Evolutionary conservation across 2,797 vertebrate genomes (phyloP).

Genomic region (Hozukius guyotensis): DNA sequence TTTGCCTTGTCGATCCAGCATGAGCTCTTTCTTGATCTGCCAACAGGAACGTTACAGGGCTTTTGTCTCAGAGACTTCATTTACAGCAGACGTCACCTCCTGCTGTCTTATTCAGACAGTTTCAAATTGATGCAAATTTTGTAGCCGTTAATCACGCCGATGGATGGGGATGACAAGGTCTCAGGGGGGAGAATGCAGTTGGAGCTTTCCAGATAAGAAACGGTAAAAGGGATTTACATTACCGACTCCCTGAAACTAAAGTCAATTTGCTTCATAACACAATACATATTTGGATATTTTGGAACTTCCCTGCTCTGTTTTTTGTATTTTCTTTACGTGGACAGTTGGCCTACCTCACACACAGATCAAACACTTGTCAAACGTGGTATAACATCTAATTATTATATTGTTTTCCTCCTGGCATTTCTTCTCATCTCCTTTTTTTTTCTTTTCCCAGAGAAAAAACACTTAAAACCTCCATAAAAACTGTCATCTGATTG

Average conservation of each 20-base stretch:
- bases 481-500: neutral
- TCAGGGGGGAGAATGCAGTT: slow-evolving; percentile 21
- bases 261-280: slow-evolving; percentile 29
- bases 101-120: slow-evolving; percentile 51
- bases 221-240: slow-evolving; percentile 56
- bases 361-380: slow-evolving; percentile 8
- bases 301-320: slow-evolving; percentile 33
- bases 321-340: neutral
- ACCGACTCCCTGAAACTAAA: slow-evolving; percentile 23
- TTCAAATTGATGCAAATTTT: slow-evolving; percentile 80
- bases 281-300: slow-evolving; percentile 3
- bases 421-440: neutral
- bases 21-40: slow-evolving; percentile 40
- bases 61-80: slow-evolving; percentile 28
- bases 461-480: neutral
- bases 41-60: slow-evolving; percentile 54
- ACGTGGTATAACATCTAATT: neutral
- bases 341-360: neutral
- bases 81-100: slow-evolving; percentile 36
- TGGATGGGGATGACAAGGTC: slow-evolving; percentile 41
- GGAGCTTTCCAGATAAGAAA: slow-evolving; percentile 59
- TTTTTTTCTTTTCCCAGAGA: neutral
- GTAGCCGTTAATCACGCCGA: slow-evolving; percentile 70
- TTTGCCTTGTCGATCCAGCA: neutral
- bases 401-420: neutral